Base-by-base conservation (phyloP, 2,888 invertebrate species). In the Phasia obesa region DNA sequence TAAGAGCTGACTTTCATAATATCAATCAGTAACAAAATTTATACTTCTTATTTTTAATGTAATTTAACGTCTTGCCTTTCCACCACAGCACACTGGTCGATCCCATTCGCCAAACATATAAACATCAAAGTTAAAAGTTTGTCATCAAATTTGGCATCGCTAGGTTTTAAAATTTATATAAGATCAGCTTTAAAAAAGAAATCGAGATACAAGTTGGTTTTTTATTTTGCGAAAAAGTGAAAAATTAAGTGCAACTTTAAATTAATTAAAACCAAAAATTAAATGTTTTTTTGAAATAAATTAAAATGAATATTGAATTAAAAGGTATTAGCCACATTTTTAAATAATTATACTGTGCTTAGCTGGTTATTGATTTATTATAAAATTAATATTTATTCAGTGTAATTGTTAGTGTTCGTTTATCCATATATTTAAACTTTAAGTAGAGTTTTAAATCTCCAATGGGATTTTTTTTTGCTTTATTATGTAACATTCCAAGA, bases 41-140 rank as follows among this genome's bases (percentile, higher is more conserved):
- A n/a, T n/a, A n/a, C n/a, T n/a, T n/a, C n/a, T n/a, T n/a, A n/a
- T n/a, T n/a, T n/a, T n/a, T n/a, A n/a, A n/a, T n/a, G n/a, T n/a
- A n/a, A n/a, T n/a, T n/a, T n/a, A n/a, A n/a, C n/a, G n/a, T n/a
- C n/a, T 31, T 31, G 4, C 31, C 31, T 31, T 5, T 31, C 5
- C 5, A 31, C 31, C 31, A 31, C 5, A 9, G 44, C 44, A 44
- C 44, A 9, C 7, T 49, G 49, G 49, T 49, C 21, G 49, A 17
- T 49, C 5, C 49, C 17, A 49, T 49, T 49, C 4, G 49, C 49
- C 49, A 49, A 49, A 49, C 11, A 19, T 19, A 49, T 4, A 17
- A 49, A 49, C 11, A 19, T 49, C 17, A 19, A 49, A 49, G 49
- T 49, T 19, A 49, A 49, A 49, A 49, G 49, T 49, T 49, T 49